Conservation (phyloP, 2,113 vertebrate species). For the Anguilla rostrata region DNA sequence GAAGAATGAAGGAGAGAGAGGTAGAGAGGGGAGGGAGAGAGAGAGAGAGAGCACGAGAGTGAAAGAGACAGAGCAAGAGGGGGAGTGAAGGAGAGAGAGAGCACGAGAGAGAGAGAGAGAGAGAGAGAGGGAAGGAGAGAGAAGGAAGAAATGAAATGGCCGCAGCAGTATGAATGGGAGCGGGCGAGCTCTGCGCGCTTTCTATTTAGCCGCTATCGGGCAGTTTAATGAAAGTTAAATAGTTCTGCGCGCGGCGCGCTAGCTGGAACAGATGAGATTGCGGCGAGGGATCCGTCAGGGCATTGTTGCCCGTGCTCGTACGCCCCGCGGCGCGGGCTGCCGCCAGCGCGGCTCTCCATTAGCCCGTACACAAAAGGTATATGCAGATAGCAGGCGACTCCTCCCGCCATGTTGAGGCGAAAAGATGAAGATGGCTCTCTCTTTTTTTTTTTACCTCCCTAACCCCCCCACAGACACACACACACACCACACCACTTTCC, state of each 20-base stretch:
- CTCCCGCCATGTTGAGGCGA: conserved; percentile 77
- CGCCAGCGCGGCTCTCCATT: conserved; percentile 85
- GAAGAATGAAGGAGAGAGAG: not conserved
- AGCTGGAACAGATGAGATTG: conserved; percentile 91
- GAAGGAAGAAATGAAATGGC: conserved; percentile 45
- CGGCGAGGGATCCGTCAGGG: conserved; percentile 85
- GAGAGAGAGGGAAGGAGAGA: conserved; percentile 47
- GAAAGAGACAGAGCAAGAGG: not conserved
- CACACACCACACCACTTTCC: conserved; percentile 43
- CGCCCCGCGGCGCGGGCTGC: conserved; percentile 78
- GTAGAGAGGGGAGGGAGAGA: conserved; percentile 54
- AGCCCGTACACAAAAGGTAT: conserved; percentile 85
- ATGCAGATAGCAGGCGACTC: conserved; percentile 81
- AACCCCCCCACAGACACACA: conserved; percentile 20
- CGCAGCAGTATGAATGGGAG: conserved; percentile 83
- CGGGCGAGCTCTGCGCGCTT: conserved; percentile 84
- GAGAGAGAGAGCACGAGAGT: conserved; percentile 56
- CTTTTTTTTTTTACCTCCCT: not conserved
- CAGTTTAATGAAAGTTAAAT: conserved; percentile 94
- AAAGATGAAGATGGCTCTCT: conserved; percentile 62
- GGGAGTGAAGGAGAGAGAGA: not conserved
- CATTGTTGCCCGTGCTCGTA: conserved; percentile 84
- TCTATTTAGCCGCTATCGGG: conserved; percentile 90
- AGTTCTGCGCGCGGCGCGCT: conserved; percentile 85
- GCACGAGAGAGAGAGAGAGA: conserved; percentile 49